Percentiles rank a stretch among this genome's conserved stretches.
phyloP scores from a whole-genome alignment of 2,113 vertebrate species.

The Solea senegalensis region DNA sequence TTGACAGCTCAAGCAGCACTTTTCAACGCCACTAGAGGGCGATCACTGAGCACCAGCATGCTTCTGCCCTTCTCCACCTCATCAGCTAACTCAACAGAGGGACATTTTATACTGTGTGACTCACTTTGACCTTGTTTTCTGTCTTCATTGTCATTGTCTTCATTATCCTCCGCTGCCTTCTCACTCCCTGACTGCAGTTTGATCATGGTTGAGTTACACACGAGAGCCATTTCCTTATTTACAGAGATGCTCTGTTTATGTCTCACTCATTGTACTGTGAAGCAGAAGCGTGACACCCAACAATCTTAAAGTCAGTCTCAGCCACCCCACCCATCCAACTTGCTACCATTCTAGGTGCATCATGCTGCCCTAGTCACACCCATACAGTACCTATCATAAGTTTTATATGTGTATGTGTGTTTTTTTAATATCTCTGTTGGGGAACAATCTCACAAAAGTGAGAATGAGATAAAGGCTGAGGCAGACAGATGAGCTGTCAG shows the following conservation, averaged over 20 bases:
- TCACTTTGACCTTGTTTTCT: constrained; percentile 39
- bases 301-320: constrained; percentile 14
- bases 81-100: constrained; percentile 31
- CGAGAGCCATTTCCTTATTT: background rate
- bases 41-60: constrained; percentile 15
- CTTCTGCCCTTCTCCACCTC: constrained; percentile 2
- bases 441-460: background rate
- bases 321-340: background rate
- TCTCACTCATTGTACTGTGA: background rate
- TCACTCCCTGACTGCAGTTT: background rate
- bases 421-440: no score
- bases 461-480: background rate
- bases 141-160: constrained; percentile 25
- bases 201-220: constrained; percentile 10
- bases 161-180: constrained; percentile 3
- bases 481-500: background rate
- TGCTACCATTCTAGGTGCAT: constrained; percentile 29
- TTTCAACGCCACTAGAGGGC: constrained; percentile 37
- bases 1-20: background rate
- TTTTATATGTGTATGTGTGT: no score
- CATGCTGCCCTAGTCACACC: no score
- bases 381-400: no score
- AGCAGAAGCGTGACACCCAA: background rate
- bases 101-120: constrained; percentile 33
- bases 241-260: background rate